These are phyloP conservation scores for Platycnemis pennipes DNA, from an alignment of 2,888 invertebrate species.

Conservation along the genomic window DNA sequence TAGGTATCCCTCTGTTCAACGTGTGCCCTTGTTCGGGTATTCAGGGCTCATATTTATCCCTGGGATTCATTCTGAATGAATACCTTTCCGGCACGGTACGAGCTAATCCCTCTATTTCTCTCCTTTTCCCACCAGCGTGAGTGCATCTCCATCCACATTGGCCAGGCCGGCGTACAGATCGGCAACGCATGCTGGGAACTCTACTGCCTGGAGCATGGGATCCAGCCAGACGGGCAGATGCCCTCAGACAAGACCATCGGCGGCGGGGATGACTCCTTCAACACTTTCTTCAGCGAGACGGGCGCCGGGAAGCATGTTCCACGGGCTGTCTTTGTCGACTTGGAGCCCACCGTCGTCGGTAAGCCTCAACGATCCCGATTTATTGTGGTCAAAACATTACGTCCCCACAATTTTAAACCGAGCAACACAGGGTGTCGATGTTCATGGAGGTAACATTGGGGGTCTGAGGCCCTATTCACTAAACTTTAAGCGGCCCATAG, in stretches of 20 bases:
- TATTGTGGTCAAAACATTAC: too few species aligned
- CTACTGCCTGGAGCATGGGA: slow-evolving; percentile 78
- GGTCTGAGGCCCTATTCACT: too few species aligned
- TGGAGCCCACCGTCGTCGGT: slow-evolving; percentile 97
- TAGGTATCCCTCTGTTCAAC: too few species aligned
- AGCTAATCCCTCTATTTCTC: background rate
- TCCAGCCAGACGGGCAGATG: slow-evolving; percentile 80
- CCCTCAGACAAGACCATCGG: slow-evolving; percentile 82
- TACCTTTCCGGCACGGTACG: too few species aligned
- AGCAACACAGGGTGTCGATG: too few species aligned
- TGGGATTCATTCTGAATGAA: background rate
- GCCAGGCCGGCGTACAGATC: slow-evolving; percentile 78
- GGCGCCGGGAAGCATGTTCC: slow-evolving; percentile 97
- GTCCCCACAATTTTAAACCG: too few species aligned
- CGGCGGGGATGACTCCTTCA: slow-evolving; percentile 78
- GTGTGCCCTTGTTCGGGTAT: too few species aligned
- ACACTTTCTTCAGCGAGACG: slow-evolving; percentile 80
- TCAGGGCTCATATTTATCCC: background rate
- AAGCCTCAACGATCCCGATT: slow-evolving; percentile 74
- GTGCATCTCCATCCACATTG: slow-evolving; percentile 79
- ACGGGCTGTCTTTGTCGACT: slow-evolving; percentile 95
- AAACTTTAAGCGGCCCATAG: too few species aligned
- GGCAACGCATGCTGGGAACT: slow-evolving; percentile 78
- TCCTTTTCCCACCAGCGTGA: slow-evolving; percentile 77
- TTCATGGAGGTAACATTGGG: too few species aligned